Evolutionary conservation across 2,888 invertebrate genomes (phyloP), one percentile per base, ranked within the genome.

Genomic region (Corythucha ciliata): DNA sequence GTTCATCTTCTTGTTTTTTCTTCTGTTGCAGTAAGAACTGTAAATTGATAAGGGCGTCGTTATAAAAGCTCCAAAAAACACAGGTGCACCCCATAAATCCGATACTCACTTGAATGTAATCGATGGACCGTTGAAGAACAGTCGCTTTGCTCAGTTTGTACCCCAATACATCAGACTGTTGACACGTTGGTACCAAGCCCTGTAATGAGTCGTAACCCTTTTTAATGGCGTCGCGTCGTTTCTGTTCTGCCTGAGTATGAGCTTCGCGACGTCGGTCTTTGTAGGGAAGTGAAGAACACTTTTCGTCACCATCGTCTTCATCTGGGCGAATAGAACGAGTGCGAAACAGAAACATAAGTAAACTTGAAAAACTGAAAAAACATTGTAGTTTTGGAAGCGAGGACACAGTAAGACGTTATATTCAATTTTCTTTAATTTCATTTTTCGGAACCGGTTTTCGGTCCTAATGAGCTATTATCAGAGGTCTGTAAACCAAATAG

Each of bases 101-200:
- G n/a, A n/a, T n/a, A 93, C 71, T 93, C 85, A 62, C 69, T 62
- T 69, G 68, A 45, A 90, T 89, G 66, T 91, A 91, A 67, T 91
- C 90, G 64, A 91, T 91, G 0, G 89, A 93, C 70, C 89, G 90
- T 70, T 94, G 94, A 33, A 96, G 76, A 34, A 92, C 85, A 36
- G 92, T 88, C 41, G 94, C 96, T 74, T 96, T 96, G 70, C 94
- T 94, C 29, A 93, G 75, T 70, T 96, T 96, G 67, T 92, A 91
- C 21, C 89, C 88, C 18, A 87, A 85, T 22, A 89, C 78, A 68
- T 94, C 94, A 32, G 84, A 83, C 65, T 91, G 88, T 66, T 91
- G 90, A 64, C 94, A 94, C 48, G 87, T 90, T 0, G 94, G 94
- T 10, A 96, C 93, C 57, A 94, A 71, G 63, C 86, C 85, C 69